These are phyloP conservation scores for Lasioglossum figueresi DNA, from an alignment of 2,888 invertebrate species.

Conservation along the genomic window DNA sequence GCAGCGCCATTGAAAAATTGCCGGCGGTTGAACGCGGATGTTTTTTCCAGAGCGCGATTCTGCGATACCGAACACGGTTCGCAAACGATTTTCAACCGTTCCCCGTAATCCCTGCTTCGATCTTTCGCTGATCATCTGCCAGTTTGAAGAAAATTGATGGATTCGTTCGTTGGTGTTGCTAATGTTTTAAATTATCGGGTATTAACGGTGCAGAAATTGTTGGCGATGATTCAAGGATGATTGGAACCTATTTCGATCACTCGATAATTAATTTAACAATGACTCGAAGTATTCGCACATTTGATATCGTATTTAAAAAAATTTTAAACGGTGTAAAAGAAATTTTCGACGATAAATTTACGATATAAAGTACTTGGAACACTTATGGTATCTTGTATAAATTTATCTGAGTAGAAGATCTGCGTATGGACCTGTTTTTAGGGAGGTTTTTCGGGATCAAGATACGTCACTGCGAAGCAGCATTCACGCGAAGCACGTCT, in stretches of 20 bases:
- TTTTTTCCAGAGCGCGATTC: background rate
- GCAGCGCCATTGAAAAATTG: conserved; percentile 60
- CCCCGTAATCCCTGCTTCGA: background rate
- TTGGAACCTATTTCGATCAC: rapidly evolving
- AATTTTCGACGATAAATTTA: no score
- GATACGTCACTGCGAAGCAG: background rate
- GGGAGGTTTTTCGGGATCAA: background rate
- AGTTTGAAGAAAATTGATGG: background rate
- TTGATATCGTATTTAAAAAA: no score
- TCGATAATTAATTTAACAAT: background rate
- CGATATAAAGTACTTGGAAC: no score
- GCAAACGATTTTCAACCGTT: background rate
- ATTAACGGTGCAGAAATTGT: background rate
- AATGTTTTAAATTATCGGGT: background rate
- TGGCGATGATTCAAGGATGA: no score
- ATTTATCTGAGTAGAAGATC: background rate
- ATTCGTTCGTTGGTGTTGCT: background rate
- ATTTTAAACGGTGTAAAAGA: no score
- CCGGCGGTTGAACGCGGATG: conserved; percentile 20
- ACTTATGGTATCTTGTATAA: no score
- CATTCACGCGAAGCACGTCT: background rate
- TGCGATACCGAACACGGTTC: background rate
- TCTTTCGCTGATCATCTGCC: background rate
- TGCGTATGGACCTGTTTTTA: background rate
- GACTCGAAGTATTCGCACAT: no score